These are phyloP conservation scores for Eutrigla gurnardus DNA, from an alignment of 2,797 vertebrate species.

Conservation along the genomic window DNA sequence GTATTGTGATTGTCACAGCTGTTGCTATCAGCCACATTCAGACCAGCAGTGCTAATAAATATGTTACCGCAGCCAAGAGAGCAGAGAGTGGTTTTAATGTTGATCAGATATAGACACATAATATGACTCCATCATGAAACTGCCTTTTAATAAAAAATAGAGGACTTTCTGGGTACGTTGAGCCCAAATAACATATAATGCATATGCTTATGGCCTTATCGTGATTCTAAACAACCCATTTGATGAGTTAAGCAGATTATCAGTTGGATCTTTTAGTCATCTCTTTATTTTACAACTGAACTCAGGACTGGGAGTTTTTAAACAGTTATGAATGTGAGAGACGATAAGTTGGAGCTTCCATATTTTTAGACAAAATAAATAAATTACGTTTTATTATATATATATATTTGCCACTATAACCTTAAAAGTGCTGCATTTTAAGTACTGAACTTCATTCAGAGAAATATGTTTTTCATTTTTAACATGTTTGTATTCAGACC, in stretches of 20 bases:
- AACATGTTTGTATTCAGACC: neutral
- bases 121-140: neutral
- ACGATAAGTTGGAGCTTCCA: neutral
- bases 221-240: neutral
- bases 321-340: neutral
- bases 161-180: neutral
- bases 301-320: neutral
- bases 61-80: neutral
- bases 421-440: neutral
- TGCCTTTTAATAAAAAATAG: neutral
- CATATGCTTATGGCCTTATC: neutral
- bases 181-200: neutral
- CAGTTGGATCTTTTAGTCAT: neutral
- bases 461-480: neutral
- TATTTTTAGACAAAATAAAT: neutral
- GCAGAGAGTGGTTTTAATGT: neutral
- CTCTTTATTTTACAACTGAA: neutral
- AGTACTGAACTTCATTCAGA: neutral
- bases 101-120: constrained; percentile 3
- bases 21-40: neutral
- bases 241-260: neutral
- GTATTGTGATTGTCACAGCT: neutral
- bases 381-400: neutral
- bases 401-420: no score
- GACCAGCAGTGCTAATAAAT: neutral